Evolutionary conservation across 2,888 invertebrate species (phyloP).

Genomic region (Torymus auratus): DNA sequence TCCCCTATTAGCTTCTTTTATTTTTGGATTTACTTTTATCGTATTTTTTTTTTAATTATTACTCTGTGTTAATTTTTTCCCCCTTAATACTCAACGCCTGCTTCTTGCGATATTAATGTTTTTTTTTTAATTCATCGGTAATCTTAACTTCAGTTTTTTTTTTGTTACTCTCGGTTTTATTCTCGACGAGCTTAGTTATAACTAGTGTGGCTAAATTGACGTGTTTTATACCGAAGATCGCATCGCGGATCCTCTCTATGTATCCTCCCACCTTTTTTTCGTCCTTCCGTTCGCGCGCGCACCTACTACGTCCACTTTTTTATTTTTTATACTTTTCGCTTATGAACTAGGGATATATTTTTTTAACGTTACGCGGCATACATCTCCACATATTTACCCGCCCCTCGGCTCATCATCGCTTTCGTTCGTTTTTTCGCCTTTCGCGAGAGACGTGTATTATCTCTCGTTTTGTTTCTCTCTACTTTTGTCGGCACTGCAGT

Average conservation of each 20-base stretch:
- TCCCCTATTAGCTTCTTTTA: constrained; percentile 19
- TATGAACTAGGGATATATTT: constrained; percentile 32
- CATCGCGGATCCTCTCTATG: constrained; percentile 45
- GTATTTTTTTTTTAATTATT: constrained; percentile 25
- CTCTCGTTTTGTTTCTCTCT: constrained; percentile 10
- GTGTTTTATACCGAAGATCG: constrained; percentile 71
- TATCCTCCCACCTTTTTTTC: constrained; percentile 1
- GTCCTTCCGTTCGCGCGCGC: not conserved
- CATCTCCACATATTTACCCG: constrained; percentile 5
- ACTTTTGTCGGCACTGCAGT: constrained; percentile 20
- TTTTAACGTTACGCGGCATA: constrained; percentile 39
- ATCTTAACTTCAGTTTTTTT: constrained; percentile 45
- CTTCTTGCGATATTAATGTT: constrained; percentile 17
- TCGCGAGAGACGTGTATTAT: not conserved
- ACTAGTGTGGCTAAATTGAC: constrained; percentile 76
- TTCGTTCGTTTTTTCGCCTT: not conserved
- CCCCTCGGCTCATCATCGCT: constrained; percentile 13
- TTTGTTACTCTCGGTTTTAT: constrained; percentile 52
- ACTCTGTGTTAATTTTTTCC: constrained; percentile 23
- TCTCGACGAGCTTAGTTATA: constrained; percentile 68
- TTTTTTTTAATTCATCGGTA: constrained; percentile 38
- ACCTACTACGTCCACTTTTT: not conserved
- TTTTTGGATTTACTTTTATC: constrained; percentile 19
- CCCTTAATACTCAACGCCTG: constrained; percentile 5
- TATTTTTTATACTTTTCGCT: constrained; percentile 12